phyloP scores from a whole-genome alignment of 2,888 invertebrate species.

The Hirtodrosophila cameraria region DNA sequence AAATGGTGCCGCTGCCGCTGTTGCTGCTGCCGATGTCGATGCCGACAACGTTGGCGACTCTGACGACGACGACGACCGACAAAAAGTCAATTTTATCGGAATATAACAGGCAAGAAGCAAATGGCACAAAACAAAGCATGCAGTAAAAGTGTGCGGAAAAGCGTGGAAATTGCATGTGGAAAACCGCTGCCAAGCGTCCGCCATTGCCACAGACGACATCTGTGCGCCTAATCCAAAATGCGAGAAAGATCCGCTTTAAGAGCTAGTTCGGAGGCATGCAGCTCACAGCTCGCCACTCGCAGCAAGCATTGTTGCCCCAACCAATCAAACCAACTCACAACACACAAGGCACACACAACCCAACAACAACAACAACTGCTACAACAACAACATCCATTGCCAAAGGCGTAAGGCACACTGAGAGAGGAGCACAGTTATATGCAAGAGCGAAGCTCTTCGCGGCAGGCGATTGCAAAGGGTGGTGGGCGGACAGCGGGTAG shows the following conservation, averaged over 20 bases:
- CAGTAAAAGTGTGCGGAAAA: conserved; percentile 47
- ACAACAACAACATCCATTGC: conserved; percentile 3
- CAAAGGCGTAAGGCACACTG: conserved; percentile 9
- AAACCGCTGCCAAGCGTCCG: conserved; percentile 32
- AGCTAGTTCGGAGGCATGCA: conserved; percentile 66
- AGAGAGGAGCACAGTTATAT: conserved; percentile 1
- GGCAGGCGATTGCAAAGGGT: conserved; percentile 20
- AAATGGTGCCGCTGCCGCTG: conserved; percentile 70
- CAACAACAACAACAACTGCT: not conserved
- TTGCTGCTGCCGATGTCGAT: conserved; percentile 36
- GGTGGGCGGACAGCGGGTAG: conserved; percentile 28
- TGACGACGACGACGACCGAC: conserved; percentile 55
- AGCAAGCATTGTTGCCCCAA: conserved; percentile 31
- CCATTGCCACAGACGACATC: conserved; percentile 19
- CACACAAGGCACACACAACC: conserved; percentile 9
- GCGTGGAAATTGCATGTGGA: conserved; percentile 46
- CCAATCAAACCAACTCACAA: conserved; percentile 22
- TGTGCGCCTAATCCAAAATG: conserved; percentile 80
- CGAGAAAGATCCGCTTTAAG: conserved; percentile 83
- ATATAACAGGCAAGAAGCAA: conserved; percentile 78
- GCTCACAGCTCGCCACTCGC: conserved; percentile 31
- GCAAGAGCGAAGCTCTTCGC: conserved; percentile 29
- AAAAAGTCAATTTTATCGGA: conserved; percentile 82
- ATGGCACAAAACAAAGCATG: conserved; percentile 24
- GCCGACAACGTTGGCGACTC: conserved; percentile 16